Evolutionary conservation across 2,113 vertebrate genomes (phyloP), one percentile per base, ranked within the genome.

Genomic region (Ptychochromis oligacanthus): DNA sequence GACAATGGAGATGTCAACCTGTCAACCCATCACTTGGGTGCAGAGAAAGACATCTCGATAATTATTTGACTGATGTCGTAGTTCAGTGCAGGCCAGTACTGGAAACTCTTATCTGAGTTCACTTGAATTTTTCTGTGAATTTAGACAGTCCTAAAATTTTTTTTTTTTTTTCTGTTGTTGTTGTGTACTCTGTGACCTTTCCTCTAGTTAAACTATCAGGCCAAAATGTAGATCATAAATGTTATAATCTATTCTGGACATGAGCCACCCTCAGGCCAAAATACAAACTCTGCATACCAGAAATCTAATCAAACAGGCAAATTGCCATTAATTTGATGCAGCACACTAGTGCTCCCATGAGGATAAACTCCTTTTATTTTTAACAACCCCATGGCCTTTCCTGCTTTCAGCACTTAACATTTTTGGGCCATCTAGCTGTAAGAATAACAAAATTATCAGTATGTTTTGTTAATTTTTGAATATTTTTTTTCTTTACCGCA

Each of bases 191-290:
- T 17, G 49, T 84, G 31, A 54, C 67, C 26, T 72, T 54, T 72
- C 26, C 7, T 72, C 67, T 72, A 54, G 67, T 72, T n/a, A 20
- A 20, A 70, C 60, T 72, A 72, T 54, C 46, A 54, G 67, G 46
- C 46, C 67, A 4, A 4, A 54, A 72, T 72, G 67, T 72, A 72
- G 46, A 72, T 72, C 79, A 52, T 65, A 55, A 8, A 64, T 46
- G 17, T 58, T 58, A 49, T 40, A 65, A 76, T 65, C 28, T 58
- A 65, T 61, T 75, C 54, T 46, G 28, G 38, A 61, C n/a, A 36
- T 57, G 43, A 75, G 38, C 83, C 36, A 28, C 77, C 77, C 59
- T 57, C 59, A 38, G 54, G 70, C 28, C 28, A 80, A 15, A 70
- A 77, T 34, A 75, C 36, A 34, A 43, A 55, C 38, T 38, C 43